phyloP scores from a whole-genome alignment of 2,797 vertebrate species.

The Myotis planiceps region DNA sequence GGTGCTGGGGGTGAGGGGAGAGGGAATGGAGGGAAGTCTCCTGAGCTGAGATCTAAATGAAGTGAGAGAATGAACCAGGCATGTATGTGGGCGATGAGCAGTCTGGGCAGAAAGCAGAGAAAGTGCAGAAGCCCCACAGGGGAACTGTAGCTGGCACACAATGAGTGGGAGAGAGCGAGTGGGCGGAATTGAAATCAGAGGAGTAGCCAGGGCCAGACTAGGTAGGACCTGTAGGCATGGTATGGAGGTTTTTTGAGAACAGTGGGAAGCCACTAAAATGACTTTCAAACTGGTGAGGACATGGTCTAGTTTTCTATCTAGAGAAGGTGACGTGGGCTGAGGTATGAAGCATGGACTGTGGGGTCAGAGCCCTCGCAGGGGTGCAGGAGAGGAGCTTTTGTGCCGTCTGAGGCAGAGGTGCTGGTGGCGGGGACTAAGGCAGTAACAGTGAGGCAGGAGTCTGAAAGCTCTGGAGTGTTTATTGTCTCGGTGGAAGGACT shows the following conservation, averaged over 20 bases:
- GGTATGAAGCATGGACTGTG: background rate
- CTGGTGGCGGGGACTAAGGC: rapidly evolving
- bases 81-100: no score
- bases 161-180: background rate
- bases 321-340: background rate
- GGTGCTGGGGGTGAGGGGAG: background rate
- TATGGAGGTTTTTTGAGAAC: background rate
- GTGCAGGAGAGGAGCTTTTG: background rate
- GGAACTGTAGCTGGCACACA: no score
- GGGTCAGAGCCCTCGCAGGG: background rate
- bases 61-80: background rate
- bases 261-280: background rate
- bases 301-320: background rate
- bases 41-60: background rate
- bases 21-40: background rate
- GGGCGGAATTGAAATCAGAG: background rate
- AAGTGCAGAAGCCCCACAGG: background rate
- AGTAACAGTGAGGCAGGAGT: background rate
- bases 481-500: background rate
- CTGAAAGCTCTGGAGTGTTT: background rate
- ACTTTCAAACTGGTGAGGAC: background rate
- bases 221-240: background rate
- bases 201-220: background rate
- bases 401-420: background rate
- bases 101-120: background rate